Evolutionary conservation across 2,888 invertebrate genomes (phyloP).

Genomic region (Cryptus armator): DNA sequence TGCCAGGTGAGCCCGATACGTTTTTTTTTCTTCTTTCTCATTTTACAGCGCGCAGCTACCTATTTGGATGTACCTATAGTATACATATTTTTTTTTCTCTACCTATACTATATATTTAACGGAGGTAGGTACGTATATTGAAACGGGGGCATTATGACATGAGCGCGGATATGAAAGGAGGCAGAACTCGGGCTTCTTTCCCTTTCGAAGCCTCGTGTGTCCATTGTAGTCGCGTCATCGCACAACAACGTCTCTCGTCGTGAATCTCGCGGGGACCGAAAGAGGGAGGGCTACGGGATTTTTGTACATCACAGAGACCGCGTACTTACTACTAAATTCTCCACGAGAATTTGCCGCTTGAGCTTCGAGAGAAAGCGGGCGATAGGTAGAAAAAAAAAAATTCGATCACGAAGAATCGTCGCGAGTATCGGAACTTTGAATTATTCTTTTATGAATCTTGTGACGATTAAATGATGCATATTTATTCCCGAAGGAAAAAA

Average conservation of each 20-base stretch:
- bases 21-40: background rate
- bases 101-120: slow-evolving; percentile 37
- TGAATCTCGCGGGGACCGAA: slow-evolving; percentile 15
- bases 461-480: background rate
- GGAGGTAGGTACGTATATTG: slow-evolving; percentile 44
- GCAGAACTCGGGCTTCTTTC: slow-evolving; percentile 34
- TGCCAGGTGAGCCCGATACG: slow-evolving; percentile 78
- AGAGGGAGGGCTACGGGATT: slow-evolving; percentile 71
- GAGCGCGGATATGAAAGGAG: slow-evolving; percentile 62
- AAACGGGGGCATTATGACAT: slow-evolving; percentile 62
- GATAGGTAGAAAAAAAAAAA: background rate
- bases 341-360: slow-evolving; percentile 22
- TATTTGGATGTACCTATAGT: too few species aligned
- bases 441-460: background rate
- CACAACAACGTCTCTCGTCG: slow-evolving; percentile 48
- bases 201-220: slow-evolving; percentile 46
- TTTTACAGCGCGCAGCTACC: slow-evolving; percentile 7
- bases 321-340: slow-evolving; percentile 45
- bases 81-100: slow-evolving; percentile 33
- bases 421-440: background rate
- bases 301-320: slow-evolving; percentile 81
- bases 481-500: too few species aligned
- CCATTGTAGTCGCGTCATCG: slow-evolving; percentile 66
- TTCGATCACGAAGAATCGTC: background rate
- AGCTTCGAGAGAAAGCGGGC: background rate